Percentiles rank a stretch among this genome's conserved stretches.
Conservation (phyloP, 2,113 vertebrate genomes). For the Nannospalax galili region DNA sequence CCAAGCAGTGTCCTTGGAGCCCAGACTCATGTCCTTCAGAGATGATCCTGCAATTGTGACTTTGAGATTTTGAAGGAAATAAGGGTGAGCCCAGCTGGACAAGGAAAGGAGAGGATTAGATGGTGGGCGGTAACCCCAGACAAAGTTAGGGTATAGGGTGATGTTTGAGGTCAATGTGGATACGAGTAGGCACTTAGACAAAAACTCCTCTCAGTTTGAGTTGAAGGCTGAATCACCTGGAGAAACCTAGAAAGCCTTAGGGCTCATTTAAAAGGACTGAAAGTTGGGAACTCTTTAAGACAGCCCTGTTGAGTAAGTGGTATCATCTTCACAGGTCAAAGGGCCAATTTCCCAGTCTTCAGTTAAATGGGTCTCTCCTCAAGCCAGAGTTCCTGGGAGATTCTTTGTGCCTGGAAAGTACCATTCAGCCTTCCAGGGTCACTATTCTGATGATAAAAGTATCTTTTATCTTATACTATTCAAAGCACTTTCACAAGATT, state of each 20-base stretch:
- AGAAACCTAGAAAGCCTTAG: background rate
- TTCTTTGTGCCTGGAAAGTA: constrained; percentile 16
- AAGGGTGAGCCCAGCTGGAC: background rate
- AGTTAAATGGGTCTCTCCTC: background rate
- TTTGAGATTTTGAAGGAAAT: background rate
- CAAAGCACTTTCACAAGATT: constrained; percentile 55
- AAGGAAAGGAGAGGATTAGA: background rate
- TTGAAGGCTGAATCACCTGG: no score
- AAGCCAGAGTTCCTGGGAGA: background rate
- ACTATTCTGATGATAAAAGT: constrained; percentile 50
- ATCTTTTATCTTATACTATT: constrained; percentile 63
- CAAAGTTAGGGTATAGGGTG: background rate
- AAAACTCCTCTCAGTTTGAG: background rate
- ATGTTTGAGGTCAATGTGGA: no score
- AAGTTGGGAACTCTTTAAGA: background rate
- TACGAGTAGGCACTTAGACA: no score
- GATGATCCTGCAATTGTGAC: background rate
- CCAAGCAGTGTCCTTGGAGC: background rate
- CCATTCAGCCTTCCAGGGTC: background rate
- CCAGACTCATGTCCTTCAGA: background rate
- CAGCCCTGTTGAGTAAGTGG: background rate
- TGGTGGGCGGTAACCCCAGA: background rate
- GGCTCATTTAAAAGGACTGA: background rate
- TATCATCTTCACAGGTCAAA: background rate
- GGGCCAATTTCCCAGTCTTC: background rate